phyloP scores from a whole-genome alignment of 2,797 vertebrate species.

The Falco novaeseelandiae region DNA sequence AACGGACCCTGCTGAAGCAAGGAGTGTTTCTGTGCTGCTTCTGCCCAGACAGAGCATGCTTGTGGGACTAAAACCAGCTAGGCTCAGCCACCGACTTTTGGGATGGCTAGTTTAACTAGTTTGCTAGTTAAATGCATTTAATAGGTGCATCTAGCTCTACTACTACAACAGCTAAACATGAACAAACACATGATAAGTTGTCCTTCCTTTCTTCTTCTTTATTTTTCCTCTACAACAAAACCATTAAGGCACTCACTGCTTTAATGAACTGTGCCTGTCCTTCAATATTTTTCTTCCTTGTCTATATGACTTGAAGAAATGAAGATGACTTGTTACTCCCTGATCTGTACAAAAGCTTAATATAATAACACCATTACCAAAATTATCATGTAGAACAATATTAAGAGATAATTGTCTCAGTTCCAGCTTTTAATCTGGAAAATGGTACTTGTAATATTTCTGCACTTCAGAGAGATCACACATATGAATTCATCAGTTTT shows the following conservation, averaged over 20 bases:
- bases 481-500: background rate
- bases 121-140: background rate
- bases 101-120: background rate
- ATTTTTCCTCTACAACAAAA: background rate
- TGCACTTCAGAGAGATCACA: background rate
- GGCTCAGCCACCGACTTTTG: background rate
- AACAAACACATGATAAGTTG: background rate
- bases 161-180: background rate
- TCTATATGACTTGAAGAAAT: background rate
- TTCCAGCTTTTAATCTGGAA: conserved; percentile 6
- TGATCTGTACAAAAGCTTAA: background rate
- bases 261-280: background rate
- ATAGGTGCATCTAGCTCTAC: background rate
- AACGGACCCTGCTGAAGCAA: background rate
- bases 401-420: conserved; percentile 9
- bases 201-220: background rate
- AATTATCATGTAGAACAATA: conserved; percentile 10
- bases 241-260: background rate
- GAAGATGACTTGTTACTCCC: background rate
- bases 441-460: background rate
- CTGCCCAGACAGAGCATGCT: background rate
- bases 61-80: background rate
- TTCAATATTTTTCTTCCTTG: background rate
- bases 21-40: background rate
- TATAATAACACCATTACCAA: conserved; percentile 12